Conservation (phyloP, 2,797 vertebrate genomes). For the Orientallactaga sibirica region DNA sequence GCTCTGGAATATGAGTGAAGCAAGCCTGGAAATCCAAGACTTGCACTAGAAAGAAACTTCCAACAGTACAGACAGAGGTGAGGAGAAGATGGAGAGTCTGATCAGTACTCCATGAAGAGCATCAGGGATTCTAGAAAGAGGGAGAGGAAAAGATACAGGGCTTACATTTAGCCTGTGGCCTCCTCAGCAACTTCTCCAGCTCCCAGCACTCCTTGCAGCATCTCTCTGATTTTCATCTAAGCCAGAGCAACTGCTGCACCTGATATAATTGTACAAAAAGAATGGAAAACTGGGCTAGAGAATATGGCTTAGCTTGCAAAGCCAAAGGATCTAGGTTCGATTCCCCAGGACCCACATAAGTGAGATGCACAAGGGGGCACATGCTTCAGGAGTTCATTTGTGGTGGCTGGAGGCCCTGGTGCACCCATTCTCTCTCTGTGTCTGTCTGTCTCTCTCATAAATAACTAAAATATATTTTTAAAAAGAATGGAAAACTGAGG, state of each 20-base stretch:
- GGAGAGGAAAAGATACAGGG: fast-evolving
- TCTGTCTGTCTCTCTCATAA: too few relatives aligned
- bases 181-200: neutral
- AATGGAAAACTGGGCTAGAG: too few relatives aligned
- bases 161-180: neutral
- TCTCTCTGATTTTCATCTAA: too few relatives aligned
- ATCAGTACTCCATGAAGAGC: neutral
- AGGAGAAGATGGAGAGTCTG: neutral
- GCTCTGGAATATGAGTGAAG: fast-evolving
- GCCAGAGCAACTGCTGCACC: neutral
- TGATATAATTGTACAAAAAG: fast-evolving
- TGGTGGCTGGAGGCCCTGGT: too few relatives aligned
- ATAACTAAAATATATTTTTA: too few relatives aligned
- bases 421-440: too few relatives aligned
- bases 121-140: too few relatives aligned
- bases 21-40: neutral
- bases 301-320: too few relatives aligned
- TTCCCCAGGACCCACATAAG: too few relatives aligned
- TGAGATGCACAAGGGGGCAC: too few relatives aligned
- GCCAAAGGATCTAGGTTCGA: too few relatives aligned
- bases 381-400: too few relatives aligned
- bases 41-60: neutral
- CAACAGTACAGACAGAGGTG: fast-evolving
- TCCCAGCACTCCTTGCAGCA: fast-evolving
- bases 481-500: neutral